phyloP scores from a whole-genome alignment of 2,113 vertebrate genomes.

The Carassius auratus region DNA sequence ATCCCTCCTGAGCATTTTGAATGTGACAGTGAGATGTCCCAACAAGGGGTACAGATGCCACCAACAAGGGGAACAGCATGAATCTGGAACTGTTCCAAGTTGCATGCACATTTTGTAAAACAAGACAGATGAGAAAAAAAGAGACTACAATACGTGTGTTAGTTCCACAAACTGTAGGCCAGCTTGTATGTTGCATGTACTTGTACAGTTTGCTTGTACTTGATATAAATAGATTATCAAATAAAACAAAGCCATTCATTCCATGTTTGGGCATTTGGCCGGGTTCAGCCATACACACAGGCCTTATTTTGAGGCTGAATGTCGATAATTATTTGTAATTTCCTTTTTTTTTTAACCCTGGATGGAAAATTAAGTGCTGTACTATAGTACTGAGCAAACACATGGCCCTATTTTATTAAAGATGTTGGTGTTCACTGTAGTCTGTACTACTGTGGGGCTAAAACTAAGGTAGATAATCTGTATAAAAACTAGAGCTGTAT shows the following conservation, averaged over 20 bases:
- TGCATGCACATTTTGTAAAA: slow-evolving; percentile 94
- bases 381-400: slow-evolving; percentile 88
- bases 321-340: slow-evolving; percentile 79
- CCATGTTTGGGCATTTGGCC: slow-evolving; percentile 89
- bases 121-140: slow-evolving; percentile 79
- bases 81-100: slow-evolving; percentile 89
- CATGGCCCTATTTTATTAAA: slow-evolving; percentile 79
- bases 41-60: not conserved
- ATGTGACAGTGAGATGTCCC: slow-evolving; percentile 72
- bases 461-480: slow-evolving; percentile 93
- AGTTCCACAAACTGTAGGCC: slow-evolving; percentile 93
- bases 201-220: slow-evolving; percentile 99
- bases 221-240: slow-evolving; percentile 89
- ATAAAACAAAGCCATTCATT: slow-evolving; percentile 97
- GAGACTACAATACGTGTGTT: slow-evolving; percentile 92
- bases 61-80: slow-evolving; percentile 82
- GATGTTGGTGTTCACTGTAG: slow-evolving; percentile 86
- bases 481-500: slow-evolving; percentile 86
- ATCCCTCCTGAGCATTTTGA: slow-evolving; percentile 78
- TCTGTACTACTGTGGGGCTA: slow-evolving; percentile 85
- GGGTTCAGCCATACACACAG: slow-evolving; percentile 77
- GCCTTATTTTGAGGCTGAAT: slow-evolving; percentile 86
- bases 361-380: slow-evolving; percentile 85
- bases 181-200: slow-evolving; percentile 99
- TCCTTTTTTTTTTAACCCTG: slow-evolving; percentile 73